Percentiles rank a stretch among this genome's conserved stretches.
phyloP scores from a whole-genome alignment of 2,888 invertebrate species.

The Scrobipalpa costella region DNA sequence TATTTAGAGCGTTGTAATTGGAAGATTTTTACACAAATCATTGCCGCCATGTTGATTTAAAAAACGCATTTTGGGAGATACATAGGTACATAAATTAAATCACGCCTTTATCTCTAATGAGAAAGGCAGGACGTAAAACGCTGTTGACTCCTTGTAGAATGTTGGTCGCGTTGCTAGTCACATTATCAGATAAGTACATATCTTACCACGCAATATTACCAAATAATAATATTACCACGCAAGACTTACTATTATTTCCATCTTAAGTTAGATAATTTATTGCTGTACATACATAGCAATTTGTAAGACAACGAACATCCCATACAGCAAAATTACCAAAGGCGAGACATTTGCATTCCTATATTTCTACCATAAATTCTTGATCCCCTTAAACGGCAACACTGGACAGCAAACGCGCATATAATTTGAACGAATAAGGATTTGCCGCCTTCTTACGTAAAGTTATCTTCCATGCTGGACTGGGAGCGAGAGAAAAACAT shows the following conservation, averaged over 20 bases:
- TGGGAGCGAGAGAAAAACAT: too few species aligned
- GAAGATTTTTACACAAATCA: slow-evolving; percentile 3
- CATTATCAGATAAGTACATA: too few species aligned
- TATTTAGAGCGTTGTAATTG: slow-evolving; percentile 4
- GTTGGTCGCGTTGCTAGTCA: too few species aligned
- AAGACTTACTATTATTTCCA: too few species aligned
- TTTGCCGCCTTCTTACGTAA: slow-evolving; percentile 1
- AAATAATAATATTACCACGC: too few species aligned
- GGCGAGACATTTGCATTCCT: slow-evolving; percentile 2
- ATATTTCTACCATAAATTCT: neutral
- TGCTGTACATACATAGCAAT: neutral
- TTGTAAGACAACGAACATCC: neutral
- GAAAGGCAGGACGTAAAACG: too few species aligned
- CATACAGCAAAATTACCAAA: neutral
- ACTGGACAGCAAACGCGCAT: slow-evolving; percentile 10
- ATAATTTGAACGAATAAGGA: slow-evolving; percentile 15
- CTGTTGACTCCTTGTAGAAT: too few species aligned
- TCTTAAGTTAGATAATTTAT: slow-evolving; percentile 1
- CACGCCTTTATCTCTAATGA: too few species aligned
- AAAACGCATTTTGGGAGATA: too few species aligned
- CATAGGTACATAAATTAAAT: too few species aligned
- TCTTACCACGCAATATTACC: too few species aligned
- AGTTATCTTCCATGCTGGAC: neutral
- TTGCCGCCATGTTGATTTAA: neutral
- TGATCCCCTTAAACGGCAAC: neutral